phyloP scores from a whole-genome alignment of 1,140 invertebrate species.

The Macrosteles quadrilineatus region DNA sequence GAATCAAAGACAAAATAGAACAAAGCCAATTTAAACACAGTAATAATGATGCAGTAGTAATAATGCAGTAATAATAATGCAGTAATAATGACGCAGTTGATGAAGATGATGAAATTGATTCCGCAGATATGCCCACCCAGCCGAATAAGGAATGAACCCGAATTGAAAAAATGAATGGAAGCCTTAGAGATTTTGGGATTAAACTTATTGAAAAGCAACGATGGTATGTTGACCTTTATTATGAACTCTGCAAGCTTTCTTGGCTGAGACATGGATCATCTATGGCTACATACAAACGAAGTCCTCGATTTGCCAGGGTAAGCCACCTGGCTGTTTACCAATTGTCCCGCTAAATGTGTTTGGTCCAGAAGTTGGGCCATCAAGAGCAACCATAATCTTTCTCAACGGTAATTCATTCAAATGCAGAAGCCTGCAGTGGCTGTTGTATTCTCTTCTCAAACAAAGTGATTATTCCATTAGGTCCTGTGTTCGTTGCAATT shows the following conservation, averaged over 20 bases:
- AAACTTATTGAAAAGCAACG: conserved; percentile 42
- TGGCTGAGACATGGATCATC: conserved; percentile 29
- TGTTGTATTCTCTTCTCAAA: conserved; percentile 30
- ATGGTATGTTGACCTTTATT: conserved; percentile 37
- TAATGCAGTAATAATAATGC: too few relatives aligned
- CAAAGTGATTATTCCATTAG: conserved; percentile 22
- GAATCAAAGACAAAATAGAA: too few relatives aligned
- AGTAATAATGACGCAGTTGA: too few relatives aligned
- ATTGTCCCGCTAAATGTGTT: conserved; percentile 40
- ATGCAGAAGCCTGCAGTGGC: conserved; percentile 43
- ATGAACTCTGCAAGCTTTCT: conserved; percentile 36
- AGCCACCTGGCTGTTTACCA: conserved; percentile 40
- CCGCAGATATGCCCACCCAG: too few relatives aligned
- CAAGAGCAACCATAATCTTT: conserved; percentile 42
- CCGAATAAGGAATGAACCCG: too few relatives aligned
- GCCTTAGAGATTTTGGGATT: neutral
- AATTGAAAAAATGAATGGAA: conserved; percentile 6
- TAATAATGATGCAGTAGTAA: too few relatives aligned
- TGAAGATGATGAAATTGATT: too few relatives aligned
- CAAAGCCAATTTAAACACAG: too few relatives aligned
- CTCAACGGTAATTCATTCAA: conserved; percentile 43
- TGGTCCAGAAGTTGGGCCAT: conserved; percentile 43
- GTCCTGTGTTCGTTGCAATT: conserved; percentile 13
- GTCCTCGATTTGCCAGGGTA: conserved; percentile 40
- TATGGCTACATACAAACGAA: conserved; percentile 37